Evolutionary conservation across 2,797 vertebrate genomes (phyloP).

Genomic region (Microctenopoma steveboyesi): DNA sequence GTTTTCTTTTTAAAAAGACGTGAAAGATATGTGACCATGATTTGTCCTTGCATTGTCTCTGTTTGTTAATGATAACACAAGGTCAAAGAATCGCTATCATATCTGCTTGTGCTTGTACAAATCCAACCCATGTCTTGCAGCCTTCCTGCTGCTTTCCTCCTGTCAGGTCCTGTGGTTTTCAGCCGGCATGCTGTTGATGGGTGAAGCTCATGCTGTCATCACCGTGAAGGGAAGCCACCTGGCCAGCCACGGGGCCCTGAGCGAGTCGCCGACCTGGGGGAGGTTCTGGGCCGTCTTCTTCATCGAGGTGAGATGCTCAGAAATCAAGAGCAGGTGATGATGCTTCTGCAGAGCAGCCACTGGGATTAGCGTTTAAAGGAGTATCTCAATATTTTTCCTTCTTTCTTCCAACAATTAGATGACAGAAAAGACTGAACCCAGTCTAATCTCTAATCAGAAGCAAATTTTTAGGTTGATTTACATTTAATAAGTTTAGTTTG

Average conservation of each 20-base stretch:
- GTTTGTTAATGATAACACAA: neutral
- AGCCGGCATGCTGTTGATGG: slow-evolving; percentile 84
- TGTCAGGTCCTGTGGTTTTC: slow-evolving; percentile 78
- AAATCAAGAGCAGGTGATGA: neutral
- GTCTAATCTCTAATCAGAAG: too few species aligned
- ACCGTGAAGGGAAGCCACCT: slow-evolving; percentile 92
- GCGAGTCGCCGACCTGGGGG: slow-evolving; percentile 85
- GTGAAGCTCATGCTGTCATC: slow-evolving; percentile 86
- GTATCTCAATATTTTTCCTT: too few species aligned
- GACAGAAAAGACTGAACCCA: too few species aligned
- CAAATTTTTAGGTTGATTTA: too few species aligned
- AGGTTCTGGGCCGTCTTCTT: slow-evolving; percentile 93
- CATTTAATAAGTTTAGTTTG: too few species aligned
- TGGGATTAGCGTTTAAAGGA: too few species aligned
- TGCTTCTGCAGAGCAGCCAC: too few species aligned
- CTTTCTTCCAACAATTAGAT: too few species aligned
- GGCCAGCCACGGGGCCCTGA: slow-evolving; percentile 90
- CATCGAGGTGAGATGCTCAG: slow-evolving; percentile 87
- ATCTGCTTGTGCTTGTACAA: too few species aligned
- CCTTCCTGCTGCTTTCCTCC: slow-evolving; percentile 88
- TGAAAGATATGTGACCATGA: too few species aligned
- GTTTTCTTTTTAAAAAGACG: too few species aligned
- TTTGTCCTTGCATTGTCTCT: too few species aligned
- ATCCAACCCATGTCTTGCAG: slow-evolving; percentile 63
- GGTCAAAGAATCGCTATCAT: neutral